Percentiles rank a stretch among this genome's conserved stretches.
Evolutionary conservation across 2,888 invertebrate genomes (phyloP).

Genomic region (Apamea sordens): DNA sequence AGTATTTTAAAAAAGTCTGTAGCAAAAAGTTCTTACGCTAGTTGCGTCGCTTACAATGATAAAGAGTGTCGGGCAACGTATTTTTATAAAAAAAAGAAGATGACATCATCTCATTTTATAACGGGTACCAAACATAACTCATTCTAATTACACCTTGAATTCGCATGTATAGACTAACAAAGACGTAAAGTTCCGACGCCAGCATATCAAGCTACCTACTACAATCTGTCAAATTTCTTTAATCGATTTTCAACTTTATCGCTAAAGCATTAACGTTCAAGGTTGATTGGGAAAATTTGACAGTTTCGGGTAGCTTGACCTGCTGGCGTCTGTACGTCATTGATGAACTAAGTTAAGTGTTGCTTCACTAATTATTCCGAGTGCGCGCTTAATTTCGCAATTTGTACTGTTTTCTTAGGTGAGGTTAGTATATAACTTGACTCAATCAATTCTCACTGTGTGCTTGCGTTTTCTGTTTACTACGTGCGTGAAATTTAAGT

Average conservation of each 20-base stretch:
- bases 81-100: no score
- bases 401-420: conserved; percentile 18
- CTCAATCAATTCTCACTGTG: conserved; percentile 29
- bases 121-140: background rate
- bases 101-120: background rate
- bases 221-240: no score
- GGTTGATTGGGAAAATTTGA: no score
- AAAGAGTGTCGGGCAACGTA: no score
- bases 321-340: background rate
- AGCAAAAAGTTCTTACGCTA: no score
- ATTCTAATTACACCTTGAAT: conserved; percentile 4
- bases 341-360: conserved; percentile 17
- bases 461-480: conserved; percentile 13
- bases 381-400: conserved; percentile 41
- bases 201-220: no score
- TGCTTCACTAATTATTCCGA: conserved; percentile 48
- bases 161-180: conserved; percentile 9
- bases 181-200: background rate
- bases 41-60: background rate
- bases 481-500: conserved; percentile 7
- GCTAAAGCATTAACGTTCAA: no score
- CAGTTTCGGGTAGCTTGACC: no score
- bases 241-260: no score
- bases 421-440: conserved; percentile 42
- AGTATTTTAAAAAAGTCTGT: no score